phyloP scores from a whole-genome alignment of 2,797 vertebrate species.

The Scolopax rusticola region DNA sequence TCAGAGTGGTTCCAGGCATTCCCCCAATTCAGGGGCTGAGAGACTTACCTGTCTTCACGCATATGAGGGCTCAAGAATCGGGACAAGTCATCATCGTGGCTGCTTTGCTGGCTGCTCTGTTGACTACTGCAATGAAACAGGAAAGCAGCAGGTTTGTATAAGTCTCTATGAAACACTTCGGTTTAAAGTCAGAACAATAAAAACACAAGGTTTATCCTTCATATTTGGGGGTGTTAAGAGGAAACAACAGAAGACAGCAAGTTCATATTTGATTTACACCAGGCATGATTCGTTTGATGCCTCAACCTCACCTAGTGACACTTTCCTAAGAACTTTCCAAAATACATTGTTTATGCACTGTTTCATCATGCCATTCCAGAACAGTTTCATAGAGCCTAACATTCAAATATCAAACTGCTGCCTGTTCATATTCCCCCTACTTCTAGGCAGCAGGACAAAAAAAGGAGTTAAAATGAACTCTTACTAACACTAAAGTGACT shows the following conservation, averaged over 20 bases:
- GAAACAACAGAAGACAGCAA: not conserved
- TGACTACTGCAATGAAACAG: constrained; percentile 82
- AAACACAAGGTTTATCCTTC: accelerated
- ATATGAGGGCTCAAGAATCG: constrained; percentile 89
- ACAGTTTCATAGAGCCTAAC: not conserved
- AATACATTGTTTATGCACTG: accelerated
- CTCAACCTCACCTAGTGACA: not conserved
- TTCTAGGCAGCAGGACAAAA: accelerated
- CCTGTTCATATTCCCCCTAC: accelerated
- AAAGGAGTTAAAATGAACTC: accelerated
- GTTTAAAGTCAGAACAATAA: not conserved
- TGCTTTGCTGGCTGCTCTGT: constrained; percentile 90
- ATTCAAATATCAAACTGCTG: not conserved
- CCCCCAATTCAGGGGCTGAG: not conserved
- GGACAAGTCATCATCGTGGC: constrained; percentile 89
- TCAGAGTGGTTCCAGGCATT: accelerated
- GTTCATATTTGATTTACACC: accelerated
- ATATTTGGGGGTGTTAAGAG: not conserved
- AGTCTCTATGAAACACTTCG: not conserved
- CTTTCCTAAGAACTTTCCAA: not conserved
- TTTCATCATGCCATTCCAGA: not conserved
- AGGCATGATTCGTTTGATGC: not conserved
- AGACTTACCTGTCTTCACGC: constrained; percentile 85
- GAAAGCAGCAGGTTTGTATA: not conserved
- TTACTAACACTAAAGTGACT: accelerated